These are phyloP conservation scores for Ophion costatus DNA, from an alignment of 2,888 invertebrate genomes.

Conservation along the genomic window DNA sequence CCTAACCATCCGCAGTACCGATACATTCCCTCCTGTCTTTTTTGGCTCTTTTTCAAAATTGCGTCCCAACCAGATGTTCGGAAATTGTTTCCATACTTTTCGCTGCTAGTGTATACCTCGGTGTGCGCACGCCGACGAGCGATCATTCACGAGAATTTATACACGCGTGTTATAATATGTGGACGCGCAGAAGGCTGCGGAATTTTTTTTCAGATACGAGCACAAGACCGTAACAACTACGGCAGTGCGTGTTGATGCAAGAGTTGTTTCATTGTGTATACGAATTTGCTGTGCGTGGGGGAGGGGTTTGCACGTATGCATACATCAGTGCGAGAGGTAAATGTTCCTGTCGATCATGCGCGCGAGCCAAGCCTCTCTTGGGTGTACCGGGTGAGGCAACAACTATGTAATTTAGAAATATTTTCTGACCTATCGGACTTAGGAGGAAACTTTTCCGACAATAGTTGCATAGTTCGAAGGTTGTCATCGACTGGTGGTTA, in stretches of 20 bases:
- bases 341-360: constrained; percentile 31
- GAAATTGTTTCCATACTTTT: too few species aligned
- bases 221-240: neutral
- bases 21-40: too few species aligned
- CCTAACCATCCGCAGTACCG: too few species aligned
- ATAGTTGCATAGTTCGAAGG: too few species aligned
- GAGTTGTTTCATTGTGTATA: constrained; percentile 22
- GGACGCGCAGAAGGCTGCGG: neutral
- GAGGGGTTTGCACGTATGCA: constrained; percentile 6
- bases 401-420: too few species aligned
- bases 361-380: constrained; percentile 14
- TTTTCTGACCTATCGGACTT: too few species aligned
- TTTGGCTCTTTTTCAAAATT: too few species aligned
- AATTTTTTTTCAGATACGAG: neutral
- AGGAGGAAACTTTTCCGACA: too few species aligned
- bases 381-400: neutral
- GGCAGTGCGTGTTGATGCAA: neutral
- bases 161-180: neutral
- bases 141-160: neutral
- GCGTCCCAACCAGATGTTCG: too few species aligned
- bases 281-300: too few species aligned
- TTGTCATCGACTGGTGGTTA: too few species aligned
- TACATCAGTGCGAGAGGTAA: constrained; percentile 15
- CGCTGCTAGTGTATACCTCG: neutral
- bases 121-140: neutral